These are phyloP conservation scores for Bugula neritina DNA, from an alignment of 2,888 invertebrate species.

Conservation along the genomic window DNA sequence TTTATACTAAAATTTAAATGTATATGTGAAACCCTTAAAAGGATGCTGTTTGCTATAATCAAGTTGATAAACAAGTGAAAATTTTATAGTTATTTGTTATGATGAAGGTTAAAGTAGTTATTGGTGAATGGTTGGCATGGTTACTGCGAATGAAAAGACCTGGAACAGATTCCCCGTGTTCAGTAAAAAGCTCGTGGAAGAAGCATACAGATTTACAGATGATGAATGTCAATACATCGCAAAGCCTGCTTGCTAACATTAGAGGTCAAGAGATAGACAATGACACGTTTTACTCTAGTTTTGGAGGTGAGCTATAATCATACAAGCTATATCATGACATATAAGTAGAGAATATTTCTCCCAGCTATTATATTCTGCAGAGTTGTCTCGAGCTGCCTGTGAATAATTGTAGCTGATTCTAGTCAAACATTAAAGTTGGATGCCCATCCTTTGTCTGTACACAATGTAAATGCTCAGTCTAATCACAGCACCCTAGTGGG, in stretches of 20 bases:
- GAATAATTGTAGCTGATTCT: not conserved
- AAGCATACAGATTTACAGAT: conserved; percentile 6
- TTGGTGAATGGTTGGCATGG: conserved; percentile 96
- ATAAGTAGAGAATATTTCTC: no score
- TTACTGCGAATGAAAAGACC: conserved; percentile 92
- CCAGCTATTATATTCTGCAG: no score
- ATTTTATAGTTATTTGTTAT: no score
- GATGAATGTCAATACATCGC: conserved; percentile 60
- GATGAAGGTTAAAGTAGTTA: conserved; percentile 91
- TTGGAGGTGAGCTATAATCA: not conserved
- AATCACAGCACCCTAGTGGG: conserved; percentile 8
- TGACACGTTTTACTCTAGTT: conserved; percentile 1
- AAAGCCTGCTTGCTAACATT: conserved; percentile 90
- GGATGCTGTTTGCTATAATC: no score
- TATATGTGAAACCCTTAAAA: no score
- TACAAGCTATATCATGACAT: no score
- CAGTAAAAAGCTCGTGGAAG: not conserved
- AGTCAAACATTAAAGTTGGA: conserved; percentile 9
- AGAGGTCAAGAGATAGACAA: conserved; percentile 90
- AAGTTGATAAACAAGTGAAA: no score
- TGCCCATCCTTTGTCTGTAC: conserved; percentile 17
- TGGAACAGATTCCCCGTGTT: conserved; percentile 73
- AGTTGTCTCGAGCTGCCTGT: no score
- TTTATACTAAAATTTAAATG: no score
- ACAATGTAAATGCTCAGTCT: conserved; percentile 14